Evolutionary conservation across 2,797 vertebrate species (phyloP).

Genomic region (Tragopan temminckii): DNA sequence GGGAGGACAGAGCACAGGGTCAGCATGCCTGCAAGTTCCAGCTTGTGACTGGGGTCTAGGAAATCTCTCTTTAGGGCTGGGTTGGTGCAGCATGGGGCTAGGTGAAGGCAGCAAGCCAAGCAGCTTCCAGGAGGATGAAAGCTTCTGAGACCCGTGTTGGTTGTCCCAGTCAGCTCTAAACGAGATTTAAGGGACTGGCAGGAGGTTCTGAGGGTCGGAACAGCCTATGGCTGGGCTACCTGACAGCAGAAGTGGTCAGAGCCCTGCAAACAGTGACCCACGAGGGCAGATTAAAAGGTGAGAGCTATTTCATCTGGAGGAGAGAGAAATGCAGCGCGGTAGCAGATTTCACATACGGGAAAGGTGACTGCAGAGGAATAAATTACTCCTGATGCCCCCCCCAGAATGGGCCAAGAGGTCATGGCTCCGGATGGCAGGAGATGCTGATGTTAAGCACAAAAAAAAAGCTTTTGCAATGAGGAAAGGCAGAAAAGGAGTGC

Average conservation of each 20-base stretch:
- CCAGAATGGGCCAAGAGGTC: background rate
- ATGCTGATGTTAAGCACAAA: background rate
- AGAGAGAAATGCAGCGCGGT: background rate
- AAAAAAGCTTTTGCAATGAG: background rate
- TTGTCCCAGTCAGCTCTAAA: background rate
- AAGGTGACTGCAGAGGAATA: conserved; percentile 7
- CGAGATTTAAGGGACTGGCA: background rate
- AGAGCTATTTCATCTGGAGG: background rate
- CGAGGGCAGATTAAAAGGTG: background rate
- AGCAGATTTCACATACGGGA: background rate
- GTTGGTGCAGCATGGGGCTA: rapidly evolving
- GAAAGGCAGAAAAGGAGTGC: background rate
- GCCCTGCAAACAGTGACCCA: background rate
- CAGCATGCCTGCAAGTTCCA: background rate
- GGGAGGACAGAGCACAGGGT: background rate
- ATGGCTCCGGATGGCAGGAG: background rate
- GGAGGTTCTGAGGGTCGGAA: background rate
- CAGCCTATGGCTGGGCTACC: background rate
- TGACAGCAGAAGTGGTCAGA: background rate
- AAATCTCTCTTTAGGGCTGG: background rate
- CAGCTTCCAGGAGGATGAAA: background rate
- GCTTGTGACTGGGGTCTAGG: background rate
- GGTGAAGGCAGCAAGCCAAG: rapidly evolving
- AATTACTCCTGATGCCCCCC: background rate
- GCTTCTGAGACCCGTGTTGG: rapidly evolving